Evolutionary conservation across 1,140 invertebrate species (phyloP), one percentile per base, ranked within the genome.

Genomic region (Leptopilina clavipes): DNA sequence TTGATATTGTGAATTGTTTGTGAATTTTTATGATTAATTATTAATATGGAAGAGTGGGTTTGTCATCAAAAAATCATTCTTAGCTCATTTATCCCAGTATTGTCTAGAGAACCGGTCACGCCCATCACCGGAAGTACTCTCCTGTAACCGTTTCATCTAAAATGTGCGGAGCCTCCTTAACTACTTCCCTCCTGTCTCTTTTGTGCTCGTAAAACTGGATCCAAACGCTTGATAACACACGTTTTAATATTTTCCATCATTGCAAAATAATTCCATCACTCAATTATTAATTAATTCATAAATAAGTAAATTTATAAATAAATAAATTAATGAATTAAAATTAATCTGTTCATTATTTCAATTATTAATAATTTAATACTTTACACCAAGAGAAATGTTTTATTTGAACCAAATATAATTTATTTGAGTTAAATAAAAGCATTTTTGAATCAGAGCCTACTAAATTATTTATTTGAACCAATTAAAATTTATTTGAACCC

Each of bases 91-190:
- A 73, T 80, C 78, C 82, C 65, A 56, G 78, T 76, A 83, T 87
- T 85, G 86, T 85, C 77, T 76, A 37, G 74, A 81, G 76, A 79
- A 84, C 82, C 86, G 86, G 88, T 88, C 86, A 84, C 83, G 82
- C 84, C 82, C 82, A 79, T 82, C 79, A 81, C 83, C 87, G 86
- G 86, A 88, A 86, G 86, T 85, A 80, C 82, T 80, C 81, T 82
- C 76, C 77, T 82, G 80, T 76, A 76, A 71, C 76, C 77, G 77
- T 75, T 52, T 19, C 37, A 75, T 70, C 44, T 59, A 70, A 73
- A 72, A 48, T 19, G 70, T 44, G 44, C 17, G n/a, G 17, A 71
- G 7, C 11, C 44, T 71, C 44, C 17, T 43, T 44, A 22, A 43
- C 31, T 71, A 76, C 43, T 59, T 78, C 72, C 65, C 70, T 11